Base-by-base conservation (phyloP, 2,113 vertebrate genomes). In the Psilopsiagon aymara region DNA sequence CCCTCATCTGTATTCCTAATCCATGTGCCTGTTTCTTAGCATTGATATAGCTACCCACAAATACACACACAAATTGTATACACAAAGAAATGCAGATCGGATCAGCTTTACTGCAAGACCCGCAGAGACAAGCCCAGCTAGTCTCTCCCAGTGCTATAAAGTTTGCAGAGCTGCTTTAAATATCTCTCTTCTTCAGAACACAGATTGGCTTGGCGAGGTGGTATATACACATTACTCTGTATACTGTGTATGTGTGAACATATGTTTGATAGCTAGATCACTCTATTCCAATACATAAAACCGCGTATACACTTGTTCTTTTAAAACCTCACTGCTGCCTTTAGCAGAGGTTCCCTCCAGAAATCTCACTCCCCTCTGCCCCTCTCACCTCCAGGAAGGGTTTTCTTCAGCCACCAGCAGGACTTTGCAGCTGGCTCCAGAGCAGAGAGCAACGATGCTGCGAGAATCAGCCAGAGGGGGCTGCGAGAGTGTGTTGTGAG, bases 141-240 rank as follows among this genome's bases (percentile, higher is more conserved):
- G 75, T 90, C 92, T 92, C 94, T 90, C 88, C 78, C 79, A 19
- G 18, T 20, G 66, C 91, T 89, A 68, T 62, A 23, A 94, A 95
- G 90, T 96, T 97, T 96, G 93, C 93, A 90, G 95, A 95, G 92
- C 5, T 52, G 93, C 96, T 94, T 97, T 96, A 97, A 95, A 97
- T 97, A 97, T 96, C 94, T 77, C 78, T 41, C 86, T 51, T 43
- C 75, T 93, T 90, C 87, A 73, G 96, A 90, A 96, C 93, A 94
- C 96, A 96, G 96, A 86, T 94, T 96, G 94, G 71, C 94, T 93
- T 69, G 17, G 71, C 11, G 94, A 94, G 94, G 94, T 96, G 94
- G 92, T 95, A 96, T 95, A 96, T 92, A 96, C 95, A 97, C 95
- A 96, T 93, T 95, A 95, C 94, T 96, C 96, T 95, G 96, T 96